Percentiles rank a stretch among this genome's conserved stretches.
Evolutionary conservation across 92 coral and sea anemone genomes (phyloP).

Genomic region (Meandrina meandrites): DNA sequence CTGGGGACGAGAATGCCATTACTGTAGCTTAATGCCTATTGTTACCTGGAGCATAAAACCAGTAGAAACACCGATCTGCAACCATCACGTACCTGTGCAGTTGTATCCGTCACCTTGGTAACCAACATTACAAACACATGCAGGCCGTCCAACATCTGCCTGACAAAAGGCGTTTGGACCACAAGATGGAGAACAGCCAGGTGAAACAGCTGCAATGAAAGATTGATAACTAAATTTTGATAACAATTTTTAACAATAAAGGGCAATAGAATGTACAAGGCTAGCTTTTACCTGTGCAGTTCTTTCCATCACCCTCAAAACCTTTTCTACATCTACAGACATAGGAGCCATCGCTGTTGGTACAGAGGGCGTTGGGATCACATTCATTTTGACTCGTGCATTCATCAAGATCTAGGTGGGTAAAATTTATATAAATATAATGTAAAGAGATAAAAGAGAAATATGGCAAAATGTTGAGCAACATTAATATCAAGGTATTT

Average conservation of each 20-base stretch:
- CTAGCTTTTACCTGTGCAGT: constrained; percentile 32
- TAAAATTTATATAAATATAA: background rate
- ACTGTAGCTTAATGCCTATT: background rate
- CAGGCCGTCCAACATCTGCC: constrained; percentile 23
- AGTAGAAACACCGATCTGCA: too few relatives aligned
- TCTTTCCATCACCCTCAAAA: constrained; percentile 54
- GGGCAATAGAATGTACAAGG: background rate
- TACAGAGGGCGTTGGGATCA: constrained; percentile 47
- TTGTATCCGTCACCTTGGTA: constrained; percentile 49
- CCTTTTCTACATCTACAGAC: constrained; percentile 48
- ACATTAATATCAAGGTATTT: background rate
- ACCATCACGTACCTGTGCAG: constrained; percentile 26
- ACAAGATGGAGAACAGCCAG: constrained; percentile 45
- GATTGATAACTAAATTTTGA: background rate
- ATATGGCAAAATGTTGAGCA: background rate
- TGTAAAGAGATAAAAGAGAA: background rate
- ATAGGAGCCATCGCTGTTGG: constrained; percentile 49
- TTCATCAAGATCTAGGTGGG: constrained; percentile 42
- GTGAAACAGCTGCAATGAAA: background rate
- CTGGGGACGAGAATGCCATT: too few relatives aligned
- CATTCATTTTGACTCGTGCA: constrained; percentile 42
- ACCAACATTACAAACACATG: constrained; percentile 51
- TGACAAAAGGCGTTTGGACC: constrained; percentile 41
- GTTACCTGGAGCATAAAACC: background rate
- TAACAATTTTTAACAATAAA: too few relatives aligned